These are phyloP conservation scores for Acrocera orbiculus DNA, from an alignment of 2,888 invertebrate genomes.

Conservation along the genomic window DNA sequence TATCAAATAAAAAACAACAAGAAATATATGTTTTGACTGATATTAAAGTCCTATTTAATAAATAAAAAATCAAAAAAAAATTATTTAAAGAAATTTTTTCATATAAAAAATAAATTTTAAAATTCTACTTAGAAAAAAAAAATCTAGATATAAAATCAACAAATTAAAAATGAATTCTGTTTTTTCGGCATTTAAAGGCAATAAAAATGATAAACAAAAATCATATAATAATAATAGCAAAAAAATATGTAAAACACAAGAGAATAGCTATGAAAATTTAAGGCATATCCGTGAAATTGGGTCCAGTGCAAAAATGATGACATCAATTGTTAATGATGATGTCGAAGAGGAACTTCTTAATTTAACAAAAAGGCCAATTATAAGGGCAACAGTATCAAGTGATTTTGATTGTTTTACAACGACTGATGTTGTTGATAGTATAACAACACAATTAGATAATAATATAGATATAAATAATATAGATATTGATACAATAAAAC, in stretches of 20 bases:
- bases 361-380: constrained; percentile 5
- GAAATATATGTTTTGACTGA: too few relatives aligned
- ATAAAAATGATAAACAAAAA: constrained; percentile 19
- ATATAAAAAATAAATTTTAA: too few relatives aligned
- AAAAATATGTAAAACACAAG: constrained; percentile 19
- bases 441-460: constrained; percentile 2
- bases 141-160: too few relatives aligned
- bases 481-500: constrained; percentile 8
- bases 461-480: constrained; percentile 4
- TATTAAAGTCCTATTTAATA: too few relatives aligned
- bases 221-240: constrained; percentile 7
- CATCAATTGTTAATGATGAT: constrained; percentile 16
- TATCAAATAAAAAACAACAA: too few relatives aligned
- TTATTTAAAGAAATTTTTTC: too few relatives aligned
- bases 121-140: too few relatives aligned
- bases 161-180: constrained; percentile 32
- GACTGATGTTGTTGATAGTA: constrained; percentile 4
- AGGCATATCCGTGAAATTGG: constrained; percentile 31
- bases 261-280: constrained; percentile 30
- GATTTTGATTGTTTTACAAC: constrained; percentile 8
- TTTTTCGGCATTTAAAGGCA: constrained; percentile 31
- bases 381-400: constrained; percentile 5
- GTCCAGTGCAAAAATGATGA: constrained; percentile 26
- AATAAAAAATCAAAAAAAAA: too few relatives aligned
- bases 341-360: constrained; percentile 11